Conservation (phyloP, 2,797 vertebrate genomes). For the Myotis vivesi region DNA sequence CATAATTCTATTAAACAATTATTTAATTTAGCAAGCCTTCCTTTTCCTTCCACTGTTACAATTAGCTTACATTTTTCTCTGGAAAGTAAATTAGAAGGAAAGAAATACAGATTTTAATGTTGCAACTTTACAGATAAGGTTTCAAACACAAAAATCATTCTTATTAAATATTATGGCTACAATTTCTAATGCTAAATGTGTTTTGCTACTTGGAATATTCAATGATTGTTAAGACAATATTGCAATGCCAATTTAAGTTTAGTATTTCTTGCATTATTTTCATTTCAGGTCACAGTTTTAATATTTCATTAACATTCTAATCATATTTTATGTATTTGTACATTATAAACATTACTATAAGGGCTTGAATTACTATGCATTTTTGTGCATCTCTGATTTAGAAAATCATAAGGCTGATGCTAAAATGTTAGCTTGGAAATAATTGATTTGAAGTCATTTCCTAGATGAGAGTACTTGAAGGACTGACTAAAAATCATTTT, state of each 20-base stretch:
- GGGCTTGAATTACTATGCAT: constrained; percentile 18
- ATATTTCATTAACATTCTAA: constrained; percentile 57
- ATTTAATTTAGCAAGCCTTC: constrained; percentile 28
- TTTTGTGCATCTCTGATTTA: constrained; percentile 54
- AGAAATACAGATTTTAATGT: not conserved
- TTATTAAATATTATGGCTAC: not conserved
- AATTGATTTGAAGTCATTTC: constrained; percentile 53
- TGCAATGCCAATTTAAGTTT: constrained; percentile 47
- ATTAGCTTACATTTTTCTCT: not conserved
- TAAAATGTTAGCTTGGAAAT: constrained; percentile 26
- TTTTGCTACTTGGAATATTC: constrained; percentile 39
- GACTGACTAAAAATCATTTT: not conserved
- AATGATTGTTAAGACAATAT: not conserved
- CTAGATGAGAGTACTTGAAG: not conserved
- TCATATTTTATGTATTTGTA: constrained; percentile 40
- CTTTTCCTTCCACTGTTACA: not conserved
- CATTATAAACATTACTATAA: constrained; percentile 18
- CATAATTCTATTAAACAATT: constrained; percentile 33
- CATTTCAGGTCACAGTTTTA: constrained; percentile 37
- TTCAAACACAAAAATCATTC: not conserved
- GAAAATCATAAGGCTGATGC: constrained; percentile 18
- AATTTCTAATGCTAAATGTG: constrained; percentile 40
- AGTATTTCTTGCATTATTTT: constrained; percentile 31
- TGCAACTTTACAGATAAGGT: not conserved
- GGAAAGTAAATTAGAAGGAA: constrained; percentile 9